phyloP scores from a whole-genome alignment of 1,140 invertebrate genomes.

The Bombus impatiens region DNA sequence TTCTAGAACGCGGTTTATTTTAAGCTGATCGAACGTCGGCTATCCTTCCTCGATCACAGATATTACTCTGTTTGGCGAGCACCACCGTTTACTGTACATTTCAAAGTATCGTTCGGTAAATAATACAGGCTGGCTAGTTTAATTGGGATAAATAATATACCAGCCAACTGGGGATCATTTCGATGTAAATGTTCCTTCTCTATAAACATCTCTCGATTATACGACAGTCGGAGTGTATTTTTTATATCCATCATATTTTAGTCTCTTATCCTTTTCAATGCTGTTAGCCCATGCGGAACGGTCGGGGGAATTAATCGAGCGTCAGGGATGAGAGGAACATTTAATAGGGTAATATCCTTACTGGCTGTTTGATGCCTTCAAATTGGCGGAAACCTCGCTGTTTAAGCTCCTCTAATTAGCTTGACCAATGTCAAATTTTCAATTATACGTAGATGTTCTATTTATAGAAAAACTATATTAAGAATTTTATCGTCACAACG shows the following conservation, averaged over 20 bases:
- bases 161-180: neutral
- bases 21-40: neutral
- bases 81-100: neutral
- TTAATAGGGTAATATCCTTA: conserved; percentile 11
- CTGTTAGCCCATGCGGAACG: neutral
- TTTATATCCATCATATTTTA: conserved; percentile 10
- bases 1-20: neutral
- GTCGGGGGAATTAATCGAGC: conserved; percentile 6
- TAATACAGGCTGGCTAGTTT: neutral
- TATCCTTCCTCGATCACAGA: neutral
- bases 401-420: neutral
- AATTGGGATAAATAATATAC: neutral
- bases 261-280: conserved; percentile 1
- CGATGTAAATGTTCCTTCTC: neutral
- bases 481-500: neutral
- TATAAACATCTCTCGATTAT: conserved; percentile 10
- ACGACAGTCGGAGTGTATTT: neutral
- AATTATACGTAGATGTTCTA: neutral
- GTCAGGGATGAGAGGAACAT: neutral
- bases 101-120: neutral
- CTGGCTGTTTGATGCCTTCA: conserved; percentile 5
- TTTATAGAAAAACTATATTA: neutral
- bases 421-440: neutral
- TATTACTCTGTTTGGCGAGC: neutral
- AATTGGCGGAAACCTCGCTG: neutral